Conservation (phyloP, 2,113 vertebrate genomes). For the Hucho hucho region DNA sequence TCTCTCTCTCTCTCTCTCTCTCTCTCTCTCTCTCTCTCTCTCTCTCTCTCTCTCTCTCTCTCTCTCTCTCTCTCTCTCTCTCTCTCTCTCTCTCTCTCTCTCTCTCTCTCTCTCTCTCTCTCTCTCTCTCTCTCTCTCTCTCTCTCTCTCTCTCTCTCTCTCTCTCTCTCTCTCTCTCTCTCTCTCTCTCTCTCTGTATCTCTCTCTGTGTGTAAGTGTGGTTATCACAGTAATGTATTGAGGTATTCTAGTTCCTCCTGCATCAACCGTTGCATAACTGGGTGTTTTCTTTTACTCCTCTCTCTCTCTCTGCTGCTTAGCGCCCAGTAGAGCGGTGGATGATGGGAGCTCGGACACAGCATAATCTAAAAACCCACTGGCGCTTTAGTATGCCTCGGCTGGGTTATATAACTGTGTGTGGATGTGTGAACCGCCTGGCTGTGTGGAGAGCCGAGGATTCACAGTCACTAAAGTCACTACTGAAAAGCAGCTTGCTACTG, state of each 20-base stretch:
- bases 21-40: too few species aligned
- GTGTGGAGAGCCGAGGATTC: constrained; percentile 47
- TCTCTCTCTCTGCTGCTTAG: constrained; percentile 52
- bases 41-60: too few species aligned
- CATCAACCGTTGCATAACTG: not conserved
- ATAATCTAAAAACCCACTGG: constrained; percentile 72
- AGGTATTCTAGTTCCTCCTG: too few species aligned
- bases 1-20: too few species aligned
- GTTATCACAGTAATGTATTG: too few species aligned
- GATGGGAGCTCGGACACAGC: constrained; percentile 69
- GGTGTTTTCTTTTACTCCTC: not conserved
- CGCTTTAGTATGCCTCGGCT: constrained; percentile 66
- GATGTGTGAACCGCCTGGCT: constrained; percentile 60
- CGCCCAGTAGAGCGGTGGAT: constrained; percentile 61
- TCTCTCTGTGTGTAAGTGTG: too few species aligned
- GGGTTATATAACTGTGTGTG: constrained; percentile 69
- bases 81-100: too few species aligned
- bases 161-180: not conserved
- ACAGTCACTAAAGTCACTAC: constrained; percentile 21
- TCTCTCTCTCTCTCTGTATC: too few species aligned
- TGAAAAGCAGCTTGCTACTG: constrained; percentile 35
- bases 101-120: too few species aligned
- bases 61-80: too few species aligned
- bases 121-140: not conserved
- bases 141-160: not conserved